Base-by-base conservation (phyloP, 2,113 vertebrate genomes). In the Lophura nycthemera region DNA sequence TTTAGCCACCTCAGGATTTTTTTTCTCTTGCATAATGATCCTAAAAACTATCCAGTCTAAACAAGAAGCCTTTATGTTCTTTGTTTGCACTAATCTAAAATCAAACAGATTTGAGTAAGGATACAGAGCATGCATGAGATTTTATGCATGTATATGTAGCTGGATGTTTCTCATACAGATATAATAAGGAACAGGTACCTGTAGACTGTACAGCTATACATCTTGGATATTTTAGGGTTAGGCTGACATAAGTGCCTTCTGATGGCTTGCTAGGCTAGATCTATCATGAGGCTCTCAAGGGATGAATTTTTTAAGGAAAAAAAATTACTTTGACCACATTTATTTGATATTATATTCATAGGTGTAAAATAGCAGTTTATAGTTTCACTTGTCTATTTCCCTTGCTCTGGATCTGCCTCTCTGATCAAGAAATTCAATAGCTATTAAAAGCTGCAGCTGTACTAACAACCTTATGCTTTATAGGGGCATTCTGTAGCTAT, bases 401-500 rank as follows among this genome's bases (percentile, higher is more conserved):
- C 87, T 88, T 94, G 83, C 92, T 91, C 83, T 90, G 83, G 87
- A 95, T 86, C 82, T 96, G 90, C 79, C 87, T 86, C 89, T 86
- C 87, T 66, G 63, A 92, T 96, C 92, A 93, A 92, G 93, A 94
- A 93, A 96, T 96, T 95, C 84, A 89, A 92, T 94, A 92, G 73
- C 89, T 91, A 91, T 97, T 96, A 96, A 94, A 94, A 95, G 83
- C 92, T 95, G 94, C 96, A 97, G 96, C 95, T 96, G 94, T 96
- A 96, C 92, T 93, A 96, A 96, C 94, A 96, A 42, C 86, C 80
- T 65, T 91, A 60, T 48, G 66, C 71, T 96, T 96, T 92, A 95
- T 64, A 90, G 95, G 81, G 94, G 91, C 60, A 89, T 96, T 96
- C 94, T 95, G 91, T 92, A 95, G 90, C 93, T 81, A 91, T 96